Base-by-base conservation (phyloP, 2,888 invertebrate species). In the Adineta ricciae region DNA sequence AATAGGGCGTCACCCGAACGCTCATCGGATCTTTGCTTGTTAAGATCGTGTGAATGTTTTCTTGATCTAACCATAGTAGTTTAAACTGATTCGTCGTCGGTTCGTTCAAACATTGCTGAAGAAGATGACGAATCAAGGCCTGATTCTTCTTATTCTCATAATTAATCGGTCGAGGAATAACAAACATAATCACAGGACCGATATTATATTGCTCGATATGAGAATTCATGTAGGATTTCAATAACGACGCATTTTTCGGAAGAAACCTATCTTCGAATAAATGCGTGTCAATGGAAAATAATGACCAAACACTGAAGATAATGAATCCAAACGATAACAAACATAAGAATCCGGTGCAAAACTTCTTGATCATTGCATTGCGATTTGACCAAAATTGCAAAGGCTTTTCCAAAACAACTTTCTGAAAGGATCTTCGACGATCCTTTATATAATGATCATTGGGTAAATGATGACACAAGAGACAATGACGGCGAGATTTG, bases 161-260 rank as follows among this genome's bases (percentile, higher is more conserved):
- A 78, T 78, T n/a, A 11, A 78, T 24, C 7, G 41, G 8, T 78
- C 24, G 2, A n/a, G 78, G 78, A 24, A 78, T 78, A 24, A 41
- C 41, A 78, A 78, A 78, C 78, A 78, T 78, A 41, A 78, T 78
- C 3, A 41, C n/a, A n/a, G 78, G 78, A 41, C 41, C 78, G n/a
- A 78, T 78, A n/a, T 78, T 41, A 78, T 41, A 78, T 24, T 78
- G 24, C 3, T 78, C 24, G 1, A 24, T n/a, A 36, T 41, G 78
- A 8, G 78, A 41, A 41, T 2, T 41, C 78, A 78, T 78, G 41
- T 78, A 78, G 24, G 41, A n/a, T n/a, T 32, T 7, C 41, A 78
- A 78, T 78, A 41, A 38, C n/a, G 41, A n/a, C 14, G 78, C 36
- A 41, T 78, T 38, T 78, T 36, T 38, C 41, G 78, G 78, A 78